phyloP scores from a whole-genome alignment of 30 jellyfish, hydroid and myxozoan species.

The Cassiopea xamachana region DNA sequence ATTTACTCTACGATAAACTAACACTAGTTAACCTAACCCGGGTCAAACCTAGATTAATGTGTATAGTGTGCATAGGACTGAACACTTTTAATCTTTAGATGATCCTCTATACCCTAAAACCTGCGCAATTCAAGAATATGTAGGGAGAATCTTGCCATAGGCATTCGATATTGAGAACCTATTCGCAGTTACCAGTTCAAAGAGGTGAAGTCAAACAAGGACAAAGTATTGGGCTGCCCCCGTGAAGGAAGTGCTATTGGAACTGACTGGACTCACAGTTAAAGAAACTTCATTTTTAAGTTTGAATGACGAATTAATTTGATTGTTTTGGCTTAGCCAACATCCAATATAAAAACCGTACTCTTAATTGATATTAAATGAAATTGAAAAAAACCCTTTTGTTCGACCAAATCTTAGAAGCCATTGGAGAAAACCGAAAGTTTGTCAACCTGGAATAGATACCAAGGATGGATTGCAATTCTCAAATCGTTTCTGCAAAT shows the following conservation, averaged over 20 bases:
- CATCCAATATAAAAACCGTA: conserved; percentile 51
- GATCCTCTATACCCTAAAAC: no score
- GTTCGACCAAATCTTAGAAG: conserved; percentile 39
- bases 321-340: conserved; percentile 62
- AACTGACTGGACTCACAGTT: conserved; percentile 11
- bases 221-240: conserved; percentile 1
- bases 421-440: conserved; percentile 17
- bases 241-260: background rate
- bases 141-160: background rate
- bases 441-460: conserved; percentile 12
- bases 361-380: conserved; percentile 58
- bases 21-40: no score
- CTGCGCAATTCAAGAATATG: no score
- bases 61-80: no score
- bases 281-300: conserved; percentile 22
- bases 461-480: background rate
- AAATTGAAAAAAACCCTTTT: conserved; percentile 15
- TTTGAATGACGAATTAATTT: conserved; percentile 55
- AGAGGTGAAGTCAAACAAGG: background rate
- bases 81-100: no score
- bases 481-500: conserved; percentile 12
- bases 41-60: no score
- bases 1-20: no score
- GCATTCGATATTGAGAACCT: background rate
- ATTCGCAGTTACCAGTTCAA: background rate